Evolutionary conservation across 1,140 invertebrate species (phyloP).

Genomic region (Camponotus pennsylvanicus): DNA sequence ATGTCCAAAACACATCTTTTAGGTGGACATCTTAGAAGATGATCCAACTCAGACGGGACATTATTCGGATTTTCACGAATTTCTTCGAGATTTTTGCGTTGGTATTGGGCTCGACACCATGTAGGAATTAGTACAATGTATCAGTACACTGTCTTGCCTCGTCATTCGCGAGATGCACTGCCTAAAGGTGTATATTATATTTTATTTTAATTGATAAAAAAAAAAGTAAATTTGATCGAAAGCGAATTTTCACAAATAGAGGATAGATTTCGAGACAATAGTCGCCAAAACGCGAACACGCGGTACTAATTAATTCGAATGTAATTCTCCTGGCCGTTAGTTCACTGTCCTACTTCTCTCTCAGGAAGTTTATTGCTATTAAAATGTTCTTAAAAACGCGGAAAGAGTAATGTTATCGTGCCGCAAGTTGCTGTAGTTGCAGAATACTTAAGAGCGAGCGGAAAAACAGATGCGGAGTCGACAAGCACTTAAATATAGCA

Average conservation of each 20-base stretch:
- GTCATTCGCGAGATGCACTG: slow-evolving; percentile 5
- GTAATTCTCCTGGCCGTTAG: neutral
- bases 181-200: neutral
- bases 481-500: slow-evolving; percentile 38
- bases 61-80: neutral
- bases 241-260: neutral
- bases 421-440: slow-evolving; percentile 2
- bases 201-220: neutral
- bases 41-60: neutral
- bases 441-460: slow-evolving; percentile 32
- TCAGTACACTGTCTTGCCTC: slow-evolving; percentile 16
- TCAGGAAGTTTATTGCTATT: slow-evolving; percentile 38
- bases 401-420: neutral
- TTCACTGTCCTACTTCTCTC: slow-evolving; percentile 12
- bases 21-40: neutral
- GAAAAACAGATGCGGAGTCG: slow-evolving; percentile 21
- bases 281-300: neutral
- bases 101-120: neutral
- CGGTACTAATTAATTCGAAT: neutral
- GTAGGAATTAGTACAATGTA: slow-evolving; percentile 4
- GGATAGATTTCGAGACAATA: slow-evolving; percentile 24
- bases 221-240: neutral
- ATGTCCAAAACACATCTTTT: neutral
- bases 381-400: slow-evolving; percentile 7
- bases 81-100: neutral